Percentiles rank a stretch among this genome's conserved stretches.
These are phyloP conservation scores for Smutsia gigantea DNA, from an alignment of 2,797 vertebrate species.

Conservation along the genomic window DNA sequence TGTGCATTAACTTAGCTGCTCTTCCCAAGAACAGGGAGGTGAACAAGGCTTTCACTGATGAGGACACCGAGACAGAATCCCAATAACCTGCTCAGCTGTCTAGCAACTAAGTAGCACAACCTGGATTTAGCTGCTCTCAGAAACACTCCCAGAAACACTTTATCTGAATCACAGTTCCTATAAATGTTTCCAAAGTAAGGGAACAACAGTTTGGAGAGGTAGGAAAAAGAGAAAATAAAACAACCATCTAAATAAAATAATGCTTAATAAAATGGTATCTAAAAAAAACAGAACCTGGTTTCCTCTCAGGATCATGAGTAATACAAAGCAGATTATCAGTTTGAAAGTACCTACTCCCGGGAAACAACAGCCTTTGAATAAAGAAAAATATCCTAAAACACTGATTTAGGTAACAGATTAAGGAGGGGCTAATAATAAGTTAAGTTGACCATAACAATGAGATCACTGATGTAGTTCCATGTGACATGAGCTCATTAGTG, in stretches of 20 bases:
- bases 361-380: neutral
- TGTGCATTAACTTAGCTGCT: neutral
- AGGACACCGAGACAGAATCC: neutral
- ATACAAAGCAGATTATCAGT: neutral
- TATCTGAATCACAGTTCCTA: neutral
- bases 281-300: neutral
- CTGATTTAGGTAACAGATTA: neutral
- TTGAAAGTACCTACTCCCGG: neutral
- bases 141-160: neutral
- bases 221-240: neutral
- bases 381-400: constrained; percentile 15
- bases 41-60: neutral
- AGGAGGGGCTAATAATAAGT: neutral
- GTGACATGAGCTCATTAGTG: neutral
- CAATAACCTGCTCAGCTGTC: neutral
- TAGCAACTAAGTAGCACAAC: neutral
- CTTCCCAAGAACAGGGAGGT: neutral
- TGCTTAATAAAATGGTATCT: neutral
- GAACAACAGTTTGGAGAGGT: neutral
- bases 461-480: neutral
- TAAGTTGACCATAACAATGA: neutral
- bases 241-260: neutral
- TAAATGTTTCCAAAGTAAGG: constrained; percentile 11
- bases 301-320: neutral
- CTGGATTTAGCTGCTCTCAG: neutral